A percentile compares a stretch with the other conserved stretches of the same genome.
These are phyloP conservation scores for Sparus aurata DNA, from an alignment of 2,797 vertebrate genomes.

Conservation along the genomic window DNA sequence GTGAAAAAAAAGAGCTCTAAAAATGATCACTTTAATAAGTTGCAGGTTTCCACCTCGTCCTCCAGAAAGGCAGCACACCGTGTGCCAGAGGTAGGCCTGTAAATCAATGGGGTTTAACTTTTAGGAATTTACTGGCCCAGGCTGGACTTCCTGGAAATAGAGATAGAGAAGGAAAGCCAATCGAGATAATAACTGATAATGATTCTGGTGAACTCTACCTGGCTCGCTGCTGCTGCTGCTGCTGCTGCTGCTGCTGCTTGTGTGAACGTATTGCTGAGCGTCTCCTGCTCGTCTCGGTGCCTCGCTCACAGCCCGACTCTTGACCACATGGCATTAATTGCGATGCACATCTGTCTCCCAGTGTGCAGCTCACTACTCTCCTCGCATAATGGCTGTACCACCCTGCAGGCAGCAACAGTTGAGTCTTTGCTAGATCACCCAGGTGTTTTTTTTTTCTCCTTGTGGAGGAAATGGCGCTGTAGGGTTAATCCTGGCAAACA, in stretches of 20 bases:
- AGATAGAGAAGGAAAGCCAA: constrained; percentile 51
- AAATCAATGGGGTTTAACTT: constrained; percentile 76
- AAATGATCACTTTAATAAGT: constrained; percentile 79
- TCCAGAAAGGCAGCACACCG: constrained; percentile 74
- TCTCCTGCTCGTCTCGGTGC: not conserved
- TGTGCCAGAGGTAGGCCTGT: constrained; percentile 69
- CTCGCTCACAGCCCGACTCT: constrained; percentile 7
- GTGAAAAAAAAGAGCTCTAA: constrained; percentile 58
- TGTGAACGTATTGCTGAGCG: not conserved
- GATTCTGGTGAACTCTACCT: constrained; percentile 26
- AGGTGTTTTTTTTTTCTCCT: constrained; percentile 51
- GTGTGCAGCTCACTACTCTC: not conserved
- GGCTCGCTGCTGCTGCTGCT: not conserved
- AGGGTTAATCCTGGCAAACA: constrained; percentile 40
- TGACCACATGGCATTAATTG: constrained; percentile 50
- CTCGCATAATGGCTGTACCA: constrained; percentile 3
- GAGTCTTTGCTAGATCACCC: constrained; percentile 34
- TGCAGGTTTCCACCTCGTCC: constrained; percentile 79
- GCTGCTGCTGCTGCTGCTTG: constrained; percentile 20
- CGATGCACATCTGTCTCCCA: constrained; percentile 48
- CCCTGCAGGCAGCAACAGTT: constrained; percentile 37
- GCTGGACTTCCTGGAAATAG: constrained; percentile 72
- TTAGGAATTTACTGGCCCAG: constrained; percentile 76
- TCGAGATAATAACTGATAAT: constrained; percentile 57
- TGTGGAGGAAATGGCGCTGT: constrained; percentile 19